Evolutionary conservation across 2,888 invertebrate genomes (phyloP).

Genomic region (Thysanoteuthis rhombus): DNA sequence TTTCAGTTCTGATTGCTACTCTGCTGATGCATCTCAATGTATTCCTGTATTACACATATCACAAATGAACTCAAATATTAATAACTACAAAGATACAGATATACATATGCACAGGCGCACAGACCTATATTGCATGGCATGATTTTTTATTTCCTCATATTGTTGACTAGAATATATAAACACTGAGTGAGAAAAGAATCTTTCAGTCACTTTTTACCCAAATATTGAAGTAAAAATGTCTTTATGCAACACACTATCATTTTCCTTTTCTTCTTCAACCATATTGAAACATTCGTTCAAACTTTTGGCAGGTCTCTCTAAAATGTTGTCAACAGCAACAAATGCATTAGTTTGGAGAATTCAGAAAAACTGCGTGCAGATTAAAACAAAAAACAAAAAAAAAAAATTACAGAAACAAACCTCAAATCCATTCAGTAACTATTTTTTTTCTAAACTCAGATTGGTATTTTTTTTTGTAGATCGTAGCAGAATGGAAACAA

Average conservation of each 20-base stretch:
- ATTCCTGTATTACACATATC: too few relatives aligned
- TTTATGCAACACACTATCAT: neutral
- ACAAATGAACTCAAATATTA: neutral
- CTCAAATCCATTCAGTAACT: neutral
- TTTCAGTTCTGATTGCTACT: too few relatives aligned
- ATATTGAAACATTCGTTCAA: neutral
- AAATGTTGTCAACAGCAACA: neutral
- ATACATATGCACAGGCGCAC: neutral
- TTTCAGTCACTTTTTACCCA: neutral
- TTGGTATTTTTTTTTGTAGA: neutral
- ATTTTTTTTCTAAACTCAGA: neutral
- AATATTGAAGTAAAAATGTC: neutral
- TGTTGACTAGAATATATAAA: neutral
- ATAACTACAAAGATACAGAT: neutral
- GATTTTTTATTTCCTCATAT: neutral
- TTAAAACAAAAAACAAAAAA: neutral
- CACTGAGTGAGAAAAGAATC: neutral
- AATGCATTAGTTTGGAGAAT: neutral
- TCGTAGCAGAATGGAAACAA: neutral
- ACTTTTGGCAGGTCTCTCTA: neutral
- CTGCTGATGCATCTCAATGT: too few relatives aligned
- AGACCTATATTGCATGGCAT: neutral
- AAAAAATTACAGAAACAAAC: neutral
- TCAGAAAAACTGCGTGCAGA: neutral
- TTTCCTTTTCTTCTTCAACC: neutral